These are phyloP conservation scores for Edolisoma coerulescens DNA, from an alignment of 2,113 vertebrate genomes.

Conservation along the genomic window DNA sequence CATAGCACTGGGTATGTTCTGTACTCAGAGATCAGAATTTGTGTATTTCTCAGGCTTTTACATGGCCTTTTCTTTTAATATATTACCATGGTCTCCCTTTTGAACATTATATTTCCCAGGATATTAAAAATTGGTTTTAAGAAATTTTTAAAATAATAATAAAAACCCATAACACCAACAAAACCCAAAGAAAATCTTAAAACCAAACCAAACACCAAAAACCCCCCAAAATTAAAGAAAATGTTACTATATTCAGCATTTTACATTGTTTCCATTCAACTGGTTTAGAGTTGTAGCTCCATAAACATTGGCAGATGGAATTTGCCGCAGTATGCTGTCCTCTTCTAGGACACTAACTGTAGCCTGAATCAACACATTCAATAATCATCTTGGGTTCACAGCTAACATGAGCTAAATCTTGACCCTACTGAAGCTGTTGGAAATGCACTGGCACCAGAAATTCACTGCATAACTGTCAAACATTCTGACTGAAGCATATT, in stretches of 20 bases:
- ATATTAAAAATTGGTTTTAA: neutral
- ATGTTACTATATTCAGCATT: neutral
- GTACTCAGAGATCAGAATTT: neutral
- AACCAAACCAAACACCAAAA: neutral
- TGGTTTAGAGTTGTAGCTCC: neutral
- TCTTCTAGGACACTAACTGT: neutral
- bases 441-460: neutral
- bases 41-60: neutral
- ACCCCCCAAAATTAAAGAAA: neutral
- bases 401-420: neutral
- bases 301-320: neutral
- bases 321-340: neutral
- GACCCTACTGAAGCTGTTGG: neutral
- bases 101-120: neutral
- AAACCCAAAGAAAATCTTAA: neutral
- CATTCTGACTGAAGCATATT: neutral
- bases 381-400: neutral
- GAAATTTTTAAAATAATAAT: neutral
- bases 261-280: neutral
- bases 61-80: neutral
- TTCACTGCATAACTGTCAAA: neutral
- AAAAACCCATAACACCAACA: neutral
- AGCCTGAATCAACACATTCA: neutral
- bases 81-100: neutral
- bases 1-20: neutral